Percentiles rank a stretch among this genome's conserved stretches.
Conservation (phyloP, 1,140 invertebrate species). For the Frieseomelitta varia region DNA sequence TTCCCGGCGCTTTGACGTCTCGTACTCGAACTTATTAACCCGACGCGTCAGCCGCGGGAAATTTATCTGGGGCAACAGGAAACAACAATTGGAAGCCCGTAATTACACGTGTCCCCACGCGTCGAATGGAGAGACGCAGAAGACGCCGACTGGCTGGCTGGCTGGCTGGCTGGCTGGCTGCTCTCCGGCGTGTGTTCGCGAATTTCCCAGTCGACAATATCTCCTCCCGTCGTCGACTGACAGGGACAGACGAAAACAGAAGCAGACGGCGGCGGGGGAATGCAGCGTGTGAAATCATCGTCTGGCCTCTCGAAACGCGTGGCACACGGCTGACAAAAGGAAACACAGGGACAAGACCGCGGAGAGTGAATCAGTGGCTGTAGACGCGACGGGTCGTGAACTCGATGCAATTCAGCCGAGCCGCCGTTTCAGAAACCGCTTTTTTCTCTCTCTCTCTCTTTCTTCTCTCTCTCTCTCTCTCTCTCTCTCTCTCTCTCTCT, state of each 20-base stretch:
- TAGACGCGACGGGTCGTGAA: conserved; percentile 71
- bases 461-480: not conserved
- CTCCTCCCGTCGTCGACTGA: conserved; percentile 33
- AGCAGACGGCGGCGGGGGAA: not conserved
- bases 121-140: conserved; percentile 37
- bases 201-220: conserved; percentile 56
- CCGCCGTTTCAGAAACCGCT: conserved; percentile 52
- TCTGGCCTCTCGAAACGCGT: conserved; percentile 66
- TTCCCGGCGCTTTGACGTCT: conserved; percentile 38
- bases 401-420: conserved; percentile 68
- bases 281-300: conserved; percentile 68
- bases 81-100: conserved; percentile 45
- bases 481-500: not conserved
- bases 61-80: conserved; percentile 43
- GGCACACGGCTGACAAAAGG: conserved; percentile 64
- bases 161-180: no score
- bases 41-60: conserved; percentile 24
- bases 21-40: conserved; percentile 46
- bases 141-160: not conserved
- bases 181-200: not conserved
- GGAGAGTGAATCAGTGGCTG: conserved; percentile 70
- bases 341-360: conserved; percentile 46
- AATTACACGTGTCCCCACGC: conserved; percentile 39
- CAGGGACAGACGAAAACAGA: conserved; percentile 17
- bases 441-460: not conserved